Evolutionary conservation across 1,140 invertebrate genomes (phyloP).

Genomic region (honey bee (Apis mellifera)): Amel_HAv3.1 CM009943.2:8891001-8891500

Average conservation of each 20-base stretch:
- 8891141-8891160: no score
- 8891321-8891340: no score
- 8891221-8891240: no score
- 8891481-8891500: conserved; percentile 53
- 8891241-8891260: no score
- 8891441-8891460: conserved; percentile 32
- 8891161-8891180: no score
- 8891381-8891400: background rate
- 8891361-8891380: background rate
- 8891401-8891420: conserved; percentile 25
- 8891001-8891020: background rate
- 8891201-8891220: no score
- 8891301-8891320: background rate
- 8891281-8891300: background rate
- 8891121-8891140: no score
- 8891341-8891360: background rate
- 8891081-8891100: no score
- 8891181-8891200: no score
- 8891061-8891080: background rate
- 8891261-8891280: no score
- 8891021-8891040: background rate
- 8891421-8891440: conserved; percentile 51
- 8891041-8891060: background rate
- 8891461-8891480: conserved; percentile 44
- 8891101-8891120: no score